Evolutionary conservation across 2,113 vertebrate species (phyloP).

Genomic region (Leiothrix lutea): DNA sequence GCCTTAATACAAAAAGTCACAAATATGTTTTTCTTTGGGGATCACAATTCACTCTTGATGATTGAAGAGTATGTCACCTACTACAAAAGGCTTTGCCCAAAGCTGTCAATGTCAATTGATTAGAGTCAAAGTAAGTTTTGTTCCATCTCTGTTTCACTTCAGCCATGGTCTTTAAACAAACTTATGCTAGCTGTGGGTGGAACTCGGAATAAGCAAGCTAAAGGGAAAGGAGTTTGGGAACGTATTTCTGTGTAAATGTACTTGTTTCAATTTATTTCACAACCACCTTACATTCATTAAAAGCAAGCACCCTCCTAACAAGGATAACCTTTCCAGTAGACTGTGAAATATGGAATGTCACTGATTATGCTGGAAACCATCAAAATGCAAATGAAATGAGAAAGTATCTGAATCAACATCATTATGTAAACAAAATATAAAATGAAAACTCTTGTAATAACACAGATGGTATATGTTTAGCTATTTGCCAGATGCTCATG

Average conservation of each 20-base stretch:
- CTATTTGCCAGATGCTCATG: not conserved
- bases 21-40: not conserved
- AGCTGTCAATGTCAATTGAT: not conserved
- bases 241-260: not conserved
- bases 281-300: not conserved
- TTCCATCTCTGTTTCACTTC: not conserved
- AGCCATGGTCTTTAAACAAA: not conserved
- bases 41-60: not conserved
- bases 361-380: not conserved
- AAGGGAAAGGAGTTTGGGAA: not conserved
- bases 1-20: not conserved
- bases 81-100: not conserved
- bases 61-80: not conserved
- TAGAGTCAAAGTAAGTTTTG: not conserved
- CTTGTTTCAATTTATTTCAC: not conserved
- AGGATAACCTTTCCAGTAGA: not conserved
- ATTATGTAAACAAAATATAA: not conserved
- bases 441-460: not conserved
- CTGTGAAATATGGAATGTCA: not conserved
- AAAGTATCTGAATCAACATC: not conserved
- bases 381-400: constrained; percentile 12
- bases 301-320: not conserved
- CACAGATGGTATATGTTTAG: not conserved
- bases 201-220: not conserved
- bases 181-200: not conserved